Conservation (phyloP, 2,888 invertebrate genomes). For the Scelioninae gen. 1 region DNA sequence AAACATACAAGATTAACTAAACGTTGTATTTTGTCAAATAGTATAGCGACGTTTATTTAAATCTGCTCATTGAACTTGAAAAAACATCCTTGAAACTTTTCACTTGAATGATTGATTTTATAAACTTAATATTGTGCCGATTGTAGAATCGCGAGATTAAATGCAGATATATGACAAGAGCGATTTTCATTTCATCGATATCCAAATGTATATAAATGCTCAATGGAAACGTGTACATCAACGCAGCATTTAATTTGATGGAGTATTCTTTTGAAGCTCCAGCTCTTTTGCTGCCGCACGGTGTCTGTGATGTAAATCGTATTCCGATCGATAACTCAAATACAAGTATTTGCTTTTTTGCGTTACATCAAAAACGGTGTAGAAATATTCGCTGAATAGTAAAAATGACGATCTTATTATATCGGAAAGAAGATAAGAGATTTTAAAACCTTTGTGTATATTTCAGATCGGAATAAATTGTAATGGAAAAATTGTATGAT, state of each 20-base stretch:
- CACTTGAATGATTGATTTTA: slow-evolving; percentile 8
- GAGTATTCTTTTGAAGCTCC: slow-evolving; percentile 55
- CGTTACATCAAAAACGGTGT: neutral
- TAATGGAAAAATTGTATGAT: no score
- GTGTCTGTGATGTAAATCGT: slow-evolving; percentile 41
- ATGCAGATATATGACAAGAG: slow-evolving; percentile 33
- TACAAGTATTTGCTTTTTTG: slow-evolving; percentile 31
- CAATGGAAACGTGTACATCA: slow-evolving; percentile 28
- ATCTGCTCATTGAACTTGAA: neutral
- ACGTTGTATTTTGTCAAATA: no score
- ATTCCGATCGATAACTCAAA: slow-evolving; percentile 39
- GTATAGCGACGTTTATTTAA: neutral
- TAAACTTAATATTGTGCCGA: slow-evolving; percentile 22
- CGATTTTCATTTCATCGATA: slow-evolving; percentile 45
- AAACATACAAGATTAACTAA: no score
- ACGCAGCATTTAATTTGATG: slow-evolving; percentile 43
- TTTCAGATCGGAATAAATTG: no score
- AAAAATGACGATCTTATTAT: slow-evolving; percentile 11
- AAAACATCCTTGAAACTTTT: neutral
- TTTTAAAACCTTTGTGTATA: no score
- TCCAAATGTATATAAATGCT: slow-evolving; percentile 48
- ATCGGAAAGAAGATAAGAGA: neutral
- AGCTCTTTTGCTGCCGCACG: slow-evolving; percentile 7
- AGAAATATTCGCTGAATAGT: slow-evolving; percentile 14
- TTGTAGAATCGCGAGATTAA: slow-evolving; percentile 32